phyloP scores from a whole-genome alignment of 2,888 invertebrate species.

The Caenorhabditis panamensis region DNA sequence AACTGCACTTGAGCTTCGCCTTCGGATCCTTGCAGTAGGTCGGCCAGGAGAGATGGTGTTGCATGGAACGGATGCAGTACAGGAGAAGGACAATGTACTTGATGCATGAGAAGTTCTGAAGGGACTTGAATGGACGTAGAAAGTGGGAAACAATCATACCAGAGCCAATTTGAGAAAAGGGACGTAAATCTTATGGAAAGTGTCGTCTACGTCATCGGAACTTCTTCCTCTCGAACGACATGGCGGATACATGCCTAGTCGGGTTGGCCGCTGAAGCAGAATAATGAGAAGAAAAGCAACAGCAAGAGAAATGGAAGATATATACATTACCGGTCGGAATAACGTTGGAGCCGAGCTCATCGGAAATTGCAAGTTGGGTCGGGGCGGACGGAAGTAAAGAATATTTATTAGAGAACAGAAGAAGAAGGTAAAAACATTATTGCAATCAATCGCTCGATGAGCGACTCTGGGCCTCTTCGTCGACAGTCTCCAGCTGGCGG shows the following conservation, averaged over 20 bases:
- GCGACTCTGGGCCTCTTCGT: slow-evolving; percentile 56
- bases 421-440: slow-evolving; percentile 9
- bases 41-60: slow-evolving; percentile 40
- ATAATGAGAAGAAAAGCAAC: not conserved
- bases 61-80: slow-evolving; percentile 59
- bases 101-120: slow-evolving; percentile 33
- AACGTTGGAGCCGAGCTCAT: slow-evolving; percentile 9
- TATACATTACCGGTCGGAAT: slow-evolving; percentile 12
- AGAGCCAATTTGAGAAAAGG: slow-evolving; percentile 34
- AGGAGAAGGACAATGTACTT: slow-evolving; percentile 40
- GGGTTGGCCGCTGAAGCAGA: not conserved
- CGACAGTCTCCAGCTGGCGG: slow-evolving; percentile 55
- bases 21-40: slow-evolving; percentile 20
- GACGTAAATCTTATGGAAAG: slow-evolving; percentile 36
- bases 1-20: slow-evolving; percentile 9
- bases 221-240: slow-evolving; percentile 9
- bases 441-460: slow-evolving; percentile 38
- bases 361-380: not conserved
- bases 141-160: slow-evolving; percentile 9
- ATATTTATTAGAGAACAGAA: slow-evolving; percentile 38
- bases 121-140: not conserved
- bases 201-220: slow-evolving; percentile 14
- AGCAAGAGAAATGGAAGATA: not conserved
- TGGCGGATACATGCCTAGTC: slow-evolving; percentile 2
- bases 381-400: not conserved